Base-by-base conservation (phyloP, 92 coral and sea anemone species). In the Phenganax stokvisi region DNA sequence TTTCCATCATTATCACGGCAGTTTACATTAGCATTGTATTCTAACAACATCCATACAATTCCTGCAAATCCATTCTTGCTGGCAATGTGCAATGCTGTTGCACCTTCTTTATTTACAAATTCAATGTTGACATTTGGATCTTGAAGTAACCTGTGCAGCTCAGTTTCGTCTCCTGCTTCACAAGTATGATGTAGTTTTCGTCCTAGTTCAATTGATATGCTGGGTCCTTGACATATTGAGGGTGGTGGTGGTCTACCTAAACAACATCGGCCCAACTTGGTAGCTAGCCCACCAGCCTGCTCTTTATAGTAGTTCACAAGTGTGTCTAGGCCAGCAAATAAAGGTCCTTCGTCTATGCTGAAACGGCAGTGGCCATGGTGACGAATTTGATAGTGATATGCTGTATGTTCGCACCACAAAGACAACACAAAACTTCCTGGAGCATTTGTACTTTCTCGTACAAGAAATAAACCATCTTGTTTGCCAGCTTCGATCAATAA, bases 311-410 rank as follows among this genome's bases (percentile, higher is more conserved):
- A 90, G 8, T 92, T 97, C 47, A 94, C 80, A 63, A 94, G 88
- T 9, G 92, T 75, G 66, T 94, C 98, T 58, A 94, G 60, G 12
- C 98, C 98, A 57, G 90, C 90, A 73, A 94, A 94, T 20, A 87
- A 85, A 7, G 98, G 98, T 28, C 98, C 98, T 80, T 94, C 98
- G 80, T 94, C 98, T 56, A 94, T 92, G 37, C 94, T 87, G 72
- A 90, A 94, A 68, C 85, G 89, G 15, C 86, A 87, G 15, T 90
- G 97, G 29, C 98, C 98, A 51, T 93, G 93, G 78, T 88, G 87
- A 82, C 89, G 94, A 12, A 94, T 94, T 71, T 94, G 98, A 53
- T 92, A 94, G 88, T 94, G 98, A 82, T 86, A 89, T 29, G 97
- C 96, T 86, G 92, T 93, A 78, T 89, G 88, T 7, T 69, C 87